Base-by-base conservation (phyloP, 2,888 invertebrate genomes). In the Oegoconia quadripuncta region DNA sequence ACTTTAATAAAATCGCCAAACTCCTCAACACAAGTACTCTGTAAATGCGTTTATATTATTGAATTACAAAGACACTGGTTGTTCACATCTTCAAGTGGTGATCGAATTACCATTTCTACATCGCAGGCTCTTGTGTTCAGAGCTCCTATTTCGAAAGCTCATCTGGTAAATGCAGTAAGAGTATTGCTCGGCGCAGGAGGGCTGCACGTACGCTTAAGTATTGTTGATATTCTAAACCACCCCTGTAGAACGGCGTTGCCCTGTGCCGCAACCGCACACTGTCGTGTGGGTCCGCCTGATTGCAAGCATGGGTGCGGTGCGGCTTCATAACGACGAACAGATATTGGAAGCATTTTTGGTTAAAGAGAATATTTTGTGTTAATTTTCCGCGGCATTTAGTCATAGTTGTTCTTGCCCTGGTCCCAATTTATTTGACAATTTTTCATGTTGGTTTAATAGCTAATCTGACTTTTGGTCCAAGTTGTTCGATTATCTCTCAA, bases 161-260 rank as follows among this genome's bases (percentile, higher is more conserved):
- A 83, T 83, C 72, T 74, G 62, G 74, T 68, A 74, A 81, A 78
- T 79, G 79, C 71, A 69, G 62, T 67, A 56, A 50, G 55, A 52
- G 57, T 60, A 59, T 64, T 58, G 65, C 63, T 65, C 50, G 66
- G 50, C 55, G 61, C 55, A 62, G 48, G 51, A 66, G 62, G 59
- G 57, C 55, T 53, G 64, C 64, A 65, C 62, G 69, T 64, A 64
- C 68, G 63, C 59, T 69, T 71, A 76, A 78, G 73, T 74, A 75
- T 75, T 83, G 79, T 78, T 78, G 74, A 74, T 84, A 82, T 80
- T 82, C 80, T 74, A 74, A 81, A 76, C 76, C 74, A 55, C 74
- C 70, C 70, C 64, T 59, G 68, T 59, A 57, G 59, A 64, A 62
- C 56, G 59, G 44, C 43, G 57, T 51, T 55, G 60, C 51, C 60